Evolutionary conservation across 2,113 vertebrate genomes (phyloP), one percentile per base, ranked within the genome.

Genomic region (Indri indri): DNA sequence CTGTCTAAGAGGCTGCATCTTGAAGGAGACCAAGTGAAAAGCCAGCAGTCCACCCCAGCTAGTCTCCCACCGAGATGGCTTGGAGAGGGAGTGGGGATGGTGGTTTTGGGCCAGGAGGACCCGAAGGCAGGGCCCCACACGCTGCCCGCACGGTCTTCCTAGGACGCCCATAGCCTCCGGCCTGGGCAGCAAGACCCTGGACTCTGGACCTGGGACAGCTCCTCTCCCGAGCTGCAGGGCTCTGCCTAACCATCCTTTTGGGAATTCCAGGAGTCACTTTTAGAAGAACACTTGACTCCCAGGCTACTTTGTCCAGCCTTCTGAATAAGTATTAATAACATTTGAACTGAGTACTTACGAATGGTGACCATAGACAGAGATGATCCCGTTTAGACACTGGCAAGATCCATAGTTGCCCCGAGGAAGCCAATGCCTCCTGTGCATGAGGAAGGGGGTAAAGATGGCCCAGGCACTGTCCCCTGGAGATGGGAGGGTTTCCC

Each of bases 231-330:
- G 5, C 20, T 22, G 17, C 14, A 0, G 5, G 42, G 47, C 63
- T 25, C 1, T 18, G 13, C 23, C 0, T n/a, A 34, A 32, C 65
- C 25, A 1, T 5, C 7, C 0, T 54, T 61, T 5, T 1, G 32
- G 80, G 34, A n/a, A 73, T 17, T 8, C 8, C 16, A 40, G 57
- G 22, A 25, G 17, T 14, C 1, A 6, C 32, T 42, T 23, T 52
- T 23, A 54, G 42, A 82, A 66, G 61, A 82, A 42, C 27, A 23
- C 42, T 18, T 34, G 65, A n/a, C 40, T 61, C 47, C 57, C 47
- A 45, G 84, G 27, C 16, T 63, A 40, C 52, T 65, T 42, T 27
- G 9, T 42, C 54, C 25, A 11, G 0, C 59, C 27, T 66, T 71
- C 50, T 23, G 27, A 66, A 13, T 3, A 68, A 25, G 30, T 27